Evolutionary conservation across 1,140 invertebrate species (phyloP).

Genomic region (Aleiodes sp.): DNA sequence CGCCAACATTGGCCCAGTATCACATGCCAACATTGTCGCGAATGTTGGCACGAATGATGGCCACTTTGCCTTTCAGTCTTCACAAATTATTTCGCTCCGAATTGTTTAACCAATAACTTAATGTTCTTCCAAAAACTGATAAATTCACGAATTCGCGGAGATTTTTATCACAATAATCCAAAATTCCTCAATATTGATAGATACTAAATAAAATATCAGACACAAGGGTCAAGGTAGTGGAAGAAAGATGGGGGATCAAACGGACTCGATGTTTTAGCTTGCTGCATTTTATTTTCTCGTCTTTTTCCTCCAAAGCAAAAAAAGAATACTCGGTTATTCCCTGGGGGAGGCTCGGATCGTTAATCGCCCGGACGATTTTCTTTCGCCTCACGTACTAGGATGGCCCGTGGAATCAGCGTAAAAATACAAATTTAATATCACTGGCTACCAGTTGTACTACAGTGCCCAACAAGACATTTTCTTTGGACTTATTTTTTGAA

Average conservation of each 20-base stretch:
- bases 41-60: no score
- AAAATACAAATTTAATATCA: conserved; percentile 69
- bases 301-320: background rate
- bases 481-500: background rate
- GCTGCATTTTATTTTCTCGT: conserved; percentile 23
- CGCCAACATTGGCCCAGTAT: no score
- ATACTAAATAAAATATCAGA: conserved; percentile 64
- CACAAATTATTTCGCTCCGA: no score
- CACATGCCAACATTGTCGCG: no score
- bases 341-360: conserved; percentile 61
- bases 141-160: conserved; percentile 37
- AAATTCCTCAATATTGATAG: conserved; percentile 65
- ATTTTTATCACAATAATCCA: conserved; percentile 49
- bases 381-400: conserved; percentile 64
- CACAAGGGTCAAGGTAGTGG: conserved; percentile 29
- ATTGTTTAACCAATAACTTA: no score
- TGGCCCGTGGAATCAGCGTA: conserved; percentile 68
- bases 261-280: conserved; percentile 42
- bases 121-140: conserved; percentile 24
- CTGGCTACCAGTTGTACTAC: conserved; percentile 19
- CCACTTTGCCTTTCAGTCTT: no score
- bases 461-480: background rate
- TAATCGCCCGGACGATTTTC: conserved; percentile 65
- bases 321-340: conserved; percentile 38
- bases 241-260: conserved; percentile 37